phyloP scores from a whole-genome alignment of 2,888 invertebrate genomes.

The Lasioglossum morio region DNA sequence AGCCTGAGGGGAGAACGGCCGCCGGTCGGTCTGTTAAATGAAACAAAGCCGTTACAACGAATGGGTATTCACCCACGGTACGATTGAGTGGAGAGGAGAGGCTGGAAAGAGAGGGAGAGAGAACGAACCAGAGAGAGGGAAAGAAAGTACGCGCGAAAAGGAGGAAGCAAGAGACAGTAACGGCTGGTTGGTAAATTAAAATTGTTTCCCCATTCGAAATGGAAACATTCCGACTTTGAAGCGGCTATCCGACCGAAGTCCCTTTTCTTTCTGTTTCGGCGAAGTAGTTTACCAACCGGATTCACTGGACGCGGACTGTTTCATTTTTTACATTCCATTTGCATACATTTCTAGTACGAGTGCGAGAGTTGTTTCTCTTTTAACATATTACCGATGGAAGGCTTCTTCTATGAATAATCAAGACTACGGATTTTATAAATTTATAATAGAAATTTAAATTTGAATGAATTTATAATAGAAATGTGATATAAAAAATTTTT shows the following conservation, averaged over 20 bases:
- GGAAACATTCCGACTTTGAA: constrained; percentile 72
- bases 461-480: no score
- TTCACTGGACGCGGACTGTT: neutral
- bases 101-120: constrained; percentile 40
- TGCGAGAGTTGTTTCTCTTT: neutral
- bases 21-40: constrained; percentile 80
- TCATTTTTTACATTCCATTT: constrained; percentile 8
- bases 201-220: constrained; percentile 79
- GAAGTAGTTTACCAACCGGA: constrained; percentile 23
- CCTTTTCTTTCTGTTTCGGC: constrained; percentile 52
- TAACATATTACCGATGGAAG: neutral
- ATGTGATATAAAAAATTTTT: neutral
- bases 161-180: constrained; percentile 52
- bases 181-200: constrained; percentile 77
- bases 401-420: neutral
- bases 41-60: constrained; percentile 82
- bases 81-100: constrained; percentile 48
- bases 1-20: constrained; percentile 69
- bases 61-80: constrained; percentile 76
- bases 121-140: constrained; percentile 38
- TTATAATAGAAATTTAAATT: no score
- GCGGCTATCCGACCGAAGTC: constrained; percentile 45
- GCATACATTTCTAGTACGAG: neutral
- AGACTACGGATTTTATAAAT: neutral
- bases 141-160: constrained; percentile 33